Evolutionary conservation across 2,797 vertebrate species (phyloP), one percentile per base, ranked within the genome.

Genomic region (Halcyon smyrnensis): DNA sequence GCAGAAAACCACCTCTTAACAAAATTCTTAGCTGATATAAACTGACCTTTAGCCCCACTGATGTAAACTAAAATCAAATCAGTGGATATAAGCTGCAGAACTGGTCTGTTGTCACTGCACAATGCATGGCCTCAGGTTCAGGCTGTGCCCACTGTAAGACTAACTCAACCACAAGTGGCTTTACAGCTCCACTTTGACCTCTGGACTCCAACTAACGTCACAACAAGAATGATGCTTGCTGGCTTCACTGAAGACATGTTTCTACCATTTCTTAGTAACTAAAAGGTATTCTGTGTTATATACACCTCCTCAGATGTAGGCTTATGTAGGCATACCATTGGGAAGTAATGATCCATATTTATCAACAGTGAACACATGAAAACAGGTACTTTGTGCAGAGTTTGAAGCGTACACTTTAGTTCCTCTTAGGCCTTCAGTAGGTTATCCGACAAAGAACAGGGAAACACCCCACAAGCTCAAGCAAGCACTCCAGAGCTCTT

Each of bases 111-210:
- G 41, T 65, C 37, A 19, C 25, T 39, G 20, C 23, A 36, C 21
- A 3, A 2, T 12, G 20, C 15, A 4, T 45, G 39, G 36, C 23
- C 27, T 62, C 39, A 43, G 30, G 11, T 59, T 69, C 50, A 65
- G 30, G 4, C 9, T 2, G 0, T 67, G 43, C 12, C 34, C 2
- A 1, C 50, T 74, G 3, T 24, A 36, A 8, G 23, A 62, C 6
- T 71, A 7, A 10, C 3, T 6, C 13, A 62, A 12, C 12, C n/a
- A 30, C 34, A 54, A 73, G 28, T 28, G 54, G 7, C 43, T 87
- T 84, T 77, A n/a, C 14, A 77, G 32, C 15, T 64, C 11, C 30
- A 2, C 32, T 77, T 53, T 71, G 21, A 7, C 13, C 24, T 62
- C 48, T 51, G 75, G 32, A 17, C 18, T 76, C 37, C 50, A 12